Percentiles rank a stretch among this genome's conserved stretches.
phyloP scores from a whole-genome alignment of 2,888 invertebrate species.

The Tachystola acroxantha region DNA sequence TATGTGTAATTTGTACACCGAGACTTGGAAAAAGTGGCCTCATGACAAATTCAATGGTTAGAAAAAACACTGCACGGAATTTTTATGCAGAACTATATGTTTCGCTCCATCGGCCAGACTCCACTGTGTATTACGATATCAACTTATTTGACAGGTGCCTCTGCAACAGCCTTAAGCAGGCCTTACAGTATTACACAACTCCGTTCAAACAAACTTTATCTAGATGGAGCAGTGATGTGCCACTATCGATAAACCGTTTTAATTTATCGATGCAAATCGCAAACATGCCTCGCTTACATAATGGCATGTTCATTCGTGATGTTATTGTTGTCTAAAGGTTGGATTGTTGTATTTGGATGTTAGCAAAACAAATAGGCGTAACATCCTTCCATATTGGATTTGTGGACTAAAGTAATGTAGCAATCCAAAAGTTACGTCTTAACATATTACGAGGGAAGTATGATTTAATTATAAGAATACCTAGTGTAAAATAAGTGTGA shows the following conservation, averaged over 20 bases:
- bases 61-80: too few species aligned
- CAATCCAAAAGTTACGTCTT: background rate
- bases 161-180: too few species aligned
- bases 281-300: conserved; percentile 4
- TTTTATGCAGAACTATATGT: too few species aligned
- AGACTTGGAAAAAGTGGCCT: too few species aligned
- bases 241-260: conserved; percentile 13
- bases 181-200: conserved; percentile 5
- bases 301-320: conserved; percentile 6
- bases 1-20: too few species aligned
- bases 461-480: too few species aligned
- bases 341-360: background rate
- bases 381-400: background rate
- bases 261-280: conserved; percentile 10
- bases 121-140: too few species aligned
- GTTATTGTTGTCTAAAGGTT: conserved; percentile 10
- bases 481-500: too few species aligned
- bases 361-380: background rate
- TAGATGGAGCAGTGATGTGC: conserved; percentile 31
- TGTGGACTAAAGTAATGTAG: background rate
- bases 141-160: too few species aligned
- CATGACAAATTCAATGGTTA: too few species aligned
- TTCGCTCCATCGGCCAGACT: too few species aligned
- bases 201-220: conserved; percentile 16
- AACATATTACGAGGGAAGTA: too few species aligned